Percentiles rank a stretch among this genome's conserved stretches.
Conservation (phyloP, 2,797 vertebrate species). For the Limosa lapponica region DNA sequence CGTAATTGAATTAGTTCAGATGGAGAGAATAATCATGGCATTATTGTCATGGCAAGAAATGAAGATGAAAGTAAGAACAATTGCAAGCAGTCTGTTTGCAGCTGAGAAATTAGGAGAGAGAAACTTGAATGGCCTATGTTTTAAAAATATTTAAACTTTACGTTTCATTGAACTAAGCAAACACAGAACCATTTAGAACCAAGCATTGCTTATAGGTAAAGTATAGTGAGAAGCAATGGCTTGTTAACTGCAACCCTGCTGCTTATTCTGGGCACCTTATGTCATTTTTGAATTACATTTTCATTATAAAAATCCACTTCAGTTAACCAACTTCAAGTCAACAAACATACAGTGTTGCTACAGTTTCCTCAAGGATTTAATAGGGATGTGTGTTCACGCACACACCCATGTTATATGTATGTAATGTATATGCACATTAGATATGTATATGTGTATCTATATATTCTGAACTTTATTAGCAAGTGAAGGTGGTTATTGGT, state of each 20-base stretch:
- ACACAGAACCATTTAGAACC: background rate
- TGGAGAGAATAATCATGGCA: background rate
- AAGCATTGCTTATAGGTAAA: background rate
- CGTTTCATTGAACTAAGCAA: background rate
- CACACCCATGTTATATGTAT: background rate
- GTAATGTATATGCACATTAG: background rate
- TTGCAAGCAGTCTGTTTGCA: background rate
- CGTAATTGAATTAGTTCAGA: background rate
- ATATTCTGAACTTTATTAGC: background rate
- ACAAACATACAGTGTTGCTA: background rate
- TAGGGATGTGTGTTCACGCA: background rate
- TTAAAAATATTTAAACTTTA: background rate
- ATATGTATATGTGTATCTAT: rapidly evolving
- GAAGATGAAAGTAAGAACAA: background rate
- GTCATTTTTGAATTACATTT: background rate
- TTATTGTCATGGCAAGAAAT: background rate
- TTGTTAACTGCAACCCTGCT: background rate
- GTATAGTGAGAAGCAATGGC: background rate
- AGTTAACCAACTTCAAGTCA: background rate
- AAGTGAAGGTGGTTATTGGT: background rate
- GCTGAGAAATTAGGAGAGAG: background rate
- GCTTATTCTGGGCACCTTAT: background rate
- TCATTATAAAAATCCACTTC: background rate
- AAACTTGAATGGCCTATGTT: background rate
- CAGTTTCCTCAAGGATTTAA: background rate